These are phyloP conservation scores for Catostomus latipinnis DNA, from an alignment of 2,797 vertebrate species.

Conservation along the genomic window DNA sequence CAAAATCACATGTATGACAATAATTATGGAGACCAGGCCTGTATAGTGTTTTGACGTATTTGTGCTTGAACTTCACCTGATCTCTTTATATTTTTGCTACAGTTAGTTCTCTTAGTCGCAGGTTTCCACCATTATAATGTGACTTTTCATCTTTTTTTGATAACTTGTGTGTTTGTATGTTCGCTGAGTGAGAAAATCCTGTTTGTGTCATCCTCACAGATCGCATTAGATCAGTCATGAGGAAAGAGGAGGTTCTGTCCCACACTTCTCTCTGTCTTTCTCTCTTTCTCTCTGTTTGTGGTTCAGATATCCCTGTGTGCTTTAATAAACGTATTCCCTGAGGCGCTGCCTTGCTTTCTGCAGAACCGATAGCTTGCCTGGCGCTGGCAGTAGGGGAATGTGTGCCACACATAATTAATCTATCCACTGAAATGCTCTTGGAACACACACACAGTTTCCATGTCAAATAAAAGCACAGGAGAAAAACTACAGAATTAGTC, in stretches of 20 bases:
- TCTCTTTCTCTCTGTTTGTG: constrained; percentile 7
- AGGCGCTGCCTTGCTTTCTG: constrained; percentile 3
- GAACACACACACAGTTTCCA: constrained; percentile 16
- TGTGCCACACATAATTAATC: constrained; percentile 6
- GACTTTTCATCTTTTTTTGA: constrained; percentile 19
- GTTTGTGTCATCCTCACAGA: constrained; percentile 32
- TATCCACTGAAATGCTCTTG: not conserved
- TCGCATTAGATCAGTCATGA: constrained; percentile 45
- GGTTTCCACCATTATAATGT: not conserved
- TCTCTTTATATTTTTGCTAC: not conserved
- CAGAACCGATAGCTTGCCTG: not conserved
- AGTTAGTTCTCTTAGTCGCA: not conserved
- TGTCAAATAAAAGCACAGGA: constrained; percentile 8
- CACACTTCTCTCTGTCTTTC: not conserved
- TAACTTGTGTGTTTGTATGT: constrained; percentile 18
- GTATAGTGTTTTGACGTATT: constrained; percentile 6
- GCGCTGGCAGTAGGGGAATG: not conserved
- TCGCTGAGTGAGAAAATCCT: constrained; percentile 4
- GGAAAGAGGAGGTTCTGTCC: constrained; percentile 31
- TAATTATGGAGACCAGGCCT: not conserved
- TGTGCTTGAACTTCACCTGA: constrained; percentile 5
- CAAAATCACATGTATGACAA: not conserved
- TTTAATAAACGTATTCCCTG: constrained; percentile 36
- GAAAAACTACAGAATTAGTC: not conserved
- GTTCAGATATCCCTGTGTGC: constrained; percentile 44